Conservation (phyloP, 2,888 invertebrate species). For the Andrena haemorrhoa region DNA sequence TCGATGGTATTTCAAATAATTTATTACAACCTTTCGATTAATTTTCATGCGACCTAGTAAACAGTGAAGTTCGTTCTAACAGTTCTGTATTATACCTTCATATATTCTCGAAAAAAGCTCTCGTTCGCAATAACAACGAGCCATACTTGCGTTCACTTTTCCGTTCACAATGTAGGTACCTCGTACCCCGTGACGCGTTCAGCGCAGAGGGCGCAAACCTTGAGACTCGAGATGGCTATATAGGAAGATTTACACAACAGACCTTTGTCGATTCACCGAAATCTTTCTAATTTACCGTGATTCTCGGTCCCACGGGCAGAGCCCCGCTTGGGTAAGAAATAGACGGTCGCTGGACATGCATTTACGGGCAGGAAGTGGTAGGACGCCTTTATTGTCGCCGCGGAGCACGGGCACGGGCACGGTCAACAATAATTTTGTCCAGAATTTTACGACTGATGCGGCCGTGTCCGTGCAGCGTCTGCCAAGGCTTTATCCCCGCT, state of each 20-base stretch:
- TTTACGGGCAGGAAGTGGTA: constrained; percentile 1
- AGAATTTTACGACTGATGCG: constrained; percentile 40
- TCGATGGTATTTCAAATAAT: too few relatives aligned
- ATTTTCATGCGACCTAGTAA: too few relatives aligned
- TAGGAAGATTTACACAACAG: constrained; percentile 19
- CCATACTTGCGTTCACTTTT: not conserved
- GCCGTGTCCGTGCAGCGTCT: constrained; percentile 19
- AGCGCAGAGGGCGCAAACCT: not conserved
- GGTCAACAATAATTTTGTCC: constrained; percentile 34
- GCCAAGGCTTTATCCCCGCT: constrained; percentile 9
- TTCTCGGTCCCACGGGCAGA: not conserved
- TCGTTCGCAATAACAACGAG: not conserved
- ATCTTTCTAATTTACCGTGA: constrained; percentile 23
- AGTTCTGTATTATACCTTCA: too few relatives aligned
- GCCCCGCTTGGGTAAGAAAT: constrained; percentile 3
- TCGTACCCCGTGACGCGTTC: not conserved
- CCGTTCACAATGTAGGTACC: constrained; percentile 6
- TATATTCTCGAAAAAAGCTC: not conserved
- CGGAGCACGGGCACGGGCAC: constrained; percentile 16
- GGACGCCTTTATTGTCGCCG: constrained; percentile 33
- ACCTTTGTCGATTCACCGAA: not conserved
- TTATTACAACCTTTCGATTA: too few relatives aligned
- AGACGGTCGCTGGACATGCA: not conserved
- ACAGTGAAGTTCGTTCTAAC: too few relatives aligned
- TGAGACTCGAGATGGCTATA: not conserved